phyloP scores from a whole-genome alignment of 2,113 vertebrate species.

The Neolamprologus brichardi region DNA sequence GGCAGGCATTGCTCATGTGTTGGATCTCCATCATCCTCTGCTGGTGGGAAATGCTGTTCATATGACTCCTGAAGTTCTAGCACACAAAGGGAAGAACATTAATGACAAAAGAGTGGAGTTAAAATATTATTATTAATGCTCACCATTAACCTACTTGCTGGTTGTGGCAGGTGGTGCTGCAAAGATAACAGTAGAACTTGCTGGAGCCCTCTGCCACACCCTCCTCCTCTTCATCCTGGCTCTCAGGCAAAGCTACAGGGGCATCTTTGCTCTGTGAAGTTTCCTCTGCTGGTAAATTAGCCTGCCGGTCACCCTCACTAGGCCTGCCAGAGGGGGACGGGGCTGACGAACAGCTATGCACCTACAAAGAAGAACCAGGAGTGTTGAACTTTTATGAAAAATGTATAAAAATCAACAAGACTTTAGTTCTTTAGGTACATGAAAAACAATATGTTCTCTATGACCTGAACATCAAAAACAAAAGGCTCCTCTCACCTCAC shows the following conservation, averaged over 20 bases:
- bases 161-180: conserved; percentile 85
- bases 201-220: conserved; percentile 53
- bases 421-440: not conserved
- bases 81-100: not conserved
- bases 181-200: conserved; percentile 94
- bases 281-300: not conserved
- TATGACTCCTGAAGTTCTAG: conserved; percentile 89
- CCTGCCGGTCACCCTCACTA: conserved; percentile 17
- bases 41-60: conserved; percentile 87
- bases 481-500: conserved; percentile 33
- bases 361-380: not conserved
- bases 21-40: conserved; percentile 91
- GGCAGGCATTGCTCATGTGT: conserved; percentile 87
- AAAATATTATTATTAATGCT: not conserved
- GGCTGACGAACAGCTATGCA: not conserved
- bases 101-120: not conserved
- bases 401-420: not conserved
- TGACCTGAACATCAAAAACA: not conserved
- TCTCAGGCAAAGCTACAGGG: not conserved
- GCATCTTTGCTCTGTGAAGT: not conserved
- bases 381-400: not conserved
- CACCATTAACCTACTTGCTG: conserved; percentile 78
- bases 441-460: not conserved
- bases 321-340: not conserved
- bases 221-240: conserved; percentile 46